These are phyloP conservation scores for Caenorhabditis briggsae DNA, from an alignment of 1,140 invertebrate genomes.

Conservation along the genomic window DNA sequence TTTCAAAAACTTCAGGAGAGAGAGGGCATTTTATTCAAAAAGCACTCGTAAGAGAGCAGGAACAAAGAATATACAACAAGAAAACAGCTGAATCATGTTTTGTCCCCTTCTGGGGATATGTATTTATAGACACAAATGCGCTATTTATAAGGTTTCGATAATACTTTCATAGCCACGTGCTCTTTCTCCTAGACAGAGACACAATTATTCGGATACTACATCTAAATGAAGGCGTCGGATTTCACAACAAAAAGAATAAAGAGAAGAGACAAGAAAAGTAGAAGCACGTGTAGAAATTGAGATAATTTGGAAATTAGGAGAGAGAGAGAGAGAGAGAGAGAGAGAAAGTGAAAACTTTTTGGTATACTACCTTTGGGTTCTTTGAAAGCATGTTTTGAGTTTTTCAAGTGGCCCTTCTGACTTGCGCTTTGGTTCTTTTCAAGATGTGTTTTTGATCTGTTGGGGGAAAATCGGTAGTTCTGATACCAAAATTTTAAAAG, in stretches of 20 bases:
- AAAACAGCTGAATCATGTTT: slow-evolving; percentile 6
- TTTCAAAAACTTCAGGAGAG: not conserved
- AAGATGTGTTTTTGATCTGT: too few species aligned
- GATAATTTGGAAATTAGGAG: slow-evolving; percentile 12
- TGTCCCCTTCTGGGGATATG: not conserved
- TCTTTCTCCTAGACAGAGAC: slow-evolving; percentile 4
- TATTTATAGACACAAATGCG: not conserved
- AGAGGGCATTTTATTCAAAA: not conserved
- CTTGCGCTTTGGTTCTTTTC: too few species aligned
- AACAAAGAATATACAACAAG: not conserved
- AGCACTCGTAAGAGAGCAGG: not conserved
- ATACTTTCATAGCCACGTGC: slow-evolving; percentile 18
- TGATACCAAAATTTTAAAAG: too few species aligned
- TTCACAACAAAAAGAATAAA: slow-evolving; percentile 4
- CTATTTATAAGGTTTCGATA: slow-evolving; percentile 38
- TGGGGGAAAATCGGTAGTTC: too few species aligned
- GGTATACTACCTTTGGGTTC: too few species aligned
- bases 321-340: not conserved
- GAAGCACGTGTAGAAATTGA: not conserved
- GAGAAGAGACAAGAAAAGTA: not conserved
- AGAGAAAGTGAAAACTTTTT: too few species aligned
- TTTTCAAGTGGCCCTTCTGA: too few species aligned
- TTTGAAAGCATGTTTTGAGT: too few species aligned
- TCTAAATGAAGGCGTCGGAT: not conserved
- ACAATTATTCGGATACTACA: slow-evolving; percentile 19